A percentile compares a stretch with the other conserved stretches of the same genome.
Evolutionary conservation across 2,888 invertebrate species (phyloP).

Genomic region (Dinocampus coccinellae): DNA sequence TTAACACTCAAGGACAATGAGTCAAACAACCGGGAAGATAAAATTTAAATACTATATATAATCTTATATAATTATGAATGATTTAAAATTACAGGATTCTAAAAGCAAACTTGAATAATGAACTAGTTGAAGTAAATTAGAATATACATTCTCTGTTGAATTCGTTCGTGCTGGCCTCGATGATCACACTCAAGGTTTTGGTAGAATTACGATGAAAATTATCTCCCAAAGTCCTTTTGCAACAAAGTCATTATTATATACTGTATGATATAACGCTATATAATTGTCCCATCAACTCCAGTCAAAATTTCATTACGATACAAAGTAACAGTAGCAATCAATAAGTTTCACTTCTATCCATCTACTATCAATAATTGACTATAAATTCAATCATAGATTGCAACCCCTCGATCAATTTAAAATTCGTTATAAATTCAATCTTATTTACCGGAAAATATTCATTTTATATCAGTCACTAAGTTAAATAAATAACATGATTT

Average conservation of each 20-base stretch:
- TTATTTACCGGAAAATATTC: no score
- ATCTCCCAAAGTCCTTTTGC: neutral
- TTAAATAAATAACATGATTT: no score
- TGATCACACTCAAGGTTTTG: neutral
- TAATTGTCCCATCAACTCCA: neutral
- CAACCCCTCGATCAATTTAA: neutral
- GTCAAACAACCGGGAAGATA: neutral
- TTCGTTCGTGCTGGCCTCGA: neutral
- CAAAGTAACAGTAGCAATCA: neutral
- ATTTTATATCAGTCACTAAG: no score
- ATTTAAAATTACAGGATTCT: neutral
- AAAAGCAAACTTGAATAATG: neutral
- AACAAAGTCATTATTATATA: neutral
- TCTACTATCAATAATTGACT: neutral
- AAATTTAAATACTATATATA: neutral
- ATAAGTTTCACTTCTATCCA: neutral
- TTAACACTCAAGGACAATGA: neutral
- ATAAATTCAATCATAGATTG: conserved; percentile 3
- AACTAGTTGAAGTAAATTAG: neutral
- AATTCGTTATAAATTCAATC: neutral
- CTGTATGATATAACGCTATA: neutral
- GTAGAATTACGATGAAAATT: neutral
- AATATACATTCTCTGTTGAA: neutral
- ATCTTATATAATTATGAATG: neutral
- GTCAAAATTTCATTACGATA: neutral